phyloP scores from a whole-genome alignment of 2,797 vertebrate species.

The Pangasius macronema region DNA sequence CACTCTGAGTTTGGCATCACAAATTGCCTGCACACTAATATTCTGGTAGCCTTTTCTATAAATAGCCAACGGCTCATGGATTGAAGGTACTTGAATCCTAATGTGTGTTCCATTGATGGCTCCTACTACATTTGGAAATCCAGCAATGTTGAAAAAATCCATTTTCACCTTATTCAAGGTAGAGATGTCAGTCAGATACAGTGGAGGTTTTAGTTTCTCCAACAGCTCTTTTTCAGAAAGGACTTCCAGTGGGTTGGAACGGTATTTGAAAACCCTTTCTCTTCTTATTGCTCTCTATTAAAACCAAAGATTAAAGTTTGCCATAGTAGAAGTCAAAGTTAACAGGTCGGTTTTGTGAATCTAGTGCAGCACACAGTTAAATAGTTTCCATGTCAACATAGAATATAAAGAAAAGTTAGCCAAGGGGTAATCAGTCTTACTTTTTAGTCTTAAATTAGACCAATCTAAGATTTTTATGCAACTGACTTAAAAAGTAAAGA shows the following conservation, averaged over 20 bases:
- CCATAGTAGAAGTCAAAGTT: too few relatives aligned
- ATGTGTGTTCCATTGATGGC: constrained; percentile 19
- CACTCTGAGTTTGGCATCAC: not conserved
- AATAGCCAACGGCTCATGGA: not conserved
- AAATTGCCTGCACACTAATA: constrained; percentile 1
- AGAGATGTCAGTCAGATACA: not conserved
- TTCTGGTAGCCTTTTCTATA: constrained; percentile 27
- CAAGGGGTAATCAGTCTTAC: too few relatives aligned
- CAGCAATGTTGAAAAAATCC: not conserved
- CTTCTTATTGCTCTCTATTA: not conserved
- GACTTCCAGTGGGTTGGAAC: not conserved
- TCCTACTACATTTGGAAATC: not conserved
- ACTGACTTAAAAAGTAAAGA: too few relatives aligned
- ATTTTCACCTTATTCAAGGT: not conserved
- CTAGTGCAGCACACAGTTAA: not conserved
- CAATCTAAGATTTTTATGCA: too few relatives aligned
- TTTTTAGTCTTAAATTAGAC: too few relatives aligned
- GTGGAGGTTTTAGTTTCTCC: not conserved
- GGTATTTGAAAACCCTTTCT: not conserved
- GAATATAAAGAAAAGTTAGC: not conserved
- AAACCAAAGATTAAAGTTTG: not conserved
- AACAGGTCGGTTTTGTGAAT: not conserved
- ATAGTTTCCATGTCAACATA: not conserved
- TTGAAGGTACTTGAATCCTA: constrained; percentile 15
- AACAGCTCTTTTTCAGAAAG: not conserved